A percentile compares a stretch with the other conserved stretches of the same genome.
phyloP scores from a whole-genome alignment of 2,797 vertebrate species.

The Fistularia commersonii region DNA sequence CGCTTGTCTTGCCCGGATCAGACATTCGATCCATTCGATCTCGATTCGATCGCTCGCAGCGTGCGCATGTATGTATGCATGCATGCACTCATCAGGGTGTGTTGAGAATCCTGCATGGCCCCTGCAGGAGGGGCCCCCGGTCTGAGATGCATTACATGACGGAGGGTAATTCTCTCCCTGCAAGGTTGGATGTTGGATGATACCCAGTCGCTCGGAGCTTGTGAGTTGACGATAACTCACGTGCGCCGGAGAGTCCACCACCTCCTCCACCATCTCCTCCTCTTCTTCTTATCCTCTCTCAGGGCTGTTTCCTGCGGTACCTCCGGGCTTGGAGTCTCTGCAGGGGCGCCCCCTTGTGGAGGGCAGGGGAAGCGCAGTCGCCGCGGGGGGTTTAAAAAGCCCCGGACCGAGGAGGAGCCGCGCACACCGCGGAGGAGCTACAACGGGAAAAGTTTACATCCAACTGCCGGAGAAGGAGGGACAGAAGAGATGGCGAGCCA shows the following conservation, averaged over 20 bases:
- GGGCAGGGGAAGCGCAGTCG: slow-evolving; percentile 18
- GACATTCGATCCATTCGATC: slow-evolving; percentile 14
- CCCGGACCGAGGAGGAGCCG: slow-evolving; percentile 43
- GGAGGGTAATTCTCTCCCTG: slow-evolving; percentile 14
- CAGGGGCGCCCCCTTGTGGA: slow-evolving; percentile 63
- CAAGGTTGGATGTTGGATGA: slow-evolving; percentile 21
- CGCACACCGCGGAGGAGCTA: slow-evolving; percentile 48
- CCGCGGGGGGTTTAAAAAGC: slow-evolving; percentile 72
- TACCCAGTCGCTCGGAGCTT: slow-evolving; percentile 29
- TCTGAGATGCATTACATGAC: slow-evolving; percentile 29
- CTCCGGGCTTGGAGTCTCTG: slow-evolving; percentile 1
- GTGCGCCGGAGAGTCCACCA: slow-evolving; percentile 20
- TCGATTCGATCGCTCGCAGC: slow-evolving; percentile 30
- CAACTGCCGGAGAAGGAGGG: slow-evolving; percentile 38
- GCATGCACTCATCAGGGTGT: no score
- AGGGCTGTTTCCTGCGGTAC: slow-evolving; percentile 27
- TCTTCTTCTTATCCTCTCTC: slow-evolving; percentile 14
- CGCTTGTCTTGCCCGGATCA: not conserved
- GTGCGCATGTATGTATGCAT: not conserved
- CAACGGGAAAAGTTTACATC: slow-evolving; percentile 55
- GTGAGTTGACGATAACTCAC: slow-evolving; percentile 30
- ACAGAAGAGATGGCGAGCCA: slow-evolving; percentile 79
- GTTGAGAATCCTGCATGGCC: no score
- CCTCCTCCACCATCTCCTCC: slow-evolving; percentile 5
- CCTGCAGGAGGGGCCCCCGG: slow-evolving; percentile 10